phyloP scores from a whole-genome alignment of 2,888 invertebrate species.

The Ormyrus thymus region DNA sequence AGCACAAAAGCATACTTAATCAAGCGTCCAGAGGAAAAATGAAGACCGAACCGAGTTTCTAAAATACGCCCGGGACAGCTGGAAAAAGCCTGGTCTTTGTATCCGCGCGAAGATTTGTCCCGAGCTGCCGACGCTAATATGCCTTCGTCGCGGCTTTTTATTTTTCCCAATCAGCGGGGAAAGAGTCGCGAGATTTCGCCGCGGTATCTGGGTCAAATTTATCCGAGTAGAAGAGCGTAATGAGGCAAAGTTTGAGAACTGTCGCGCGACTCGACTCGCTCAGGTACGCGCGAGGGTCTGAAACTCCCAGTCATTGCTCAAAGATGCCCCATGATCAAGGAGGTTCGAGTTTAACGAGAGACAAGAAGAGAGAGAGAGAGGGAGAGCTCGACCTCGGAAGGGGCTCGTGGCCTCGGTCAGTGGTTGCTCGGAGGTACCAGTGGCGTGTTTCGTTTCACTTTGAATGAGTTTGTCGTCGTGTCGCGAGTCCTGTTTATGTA shows the following conservation, averaged over 20 bases:
- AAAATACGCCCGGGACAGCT: no score
- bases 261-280: conserved; percentile 22
- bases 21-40: no score
- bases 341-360: conserved; percentile 1
- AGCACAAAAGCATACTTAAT: no score
- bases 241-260: conserved; percentile 36
- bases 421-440: not conserved
- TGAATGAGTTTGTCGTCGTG: conserved; percentile 20
- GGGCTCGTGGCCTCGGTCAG: not conserved
- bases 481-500: no score
- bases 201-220: conserved; percentile 48
- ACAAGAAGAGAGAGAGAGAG: not conserved
- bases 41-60: no score
- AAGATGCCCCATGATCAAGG: conserved; percentile 27
- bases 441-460: not conserved
- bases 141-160: not conserved
- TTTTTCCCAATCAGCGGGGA: conserved; percentile 25
- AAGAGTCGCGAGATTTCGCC: not conserved
- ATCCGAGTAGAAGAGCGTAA: conserved; percentile 45
- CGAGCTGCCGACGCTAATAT: not conserved
- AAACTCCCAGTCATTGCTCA: conserved; percentile 5
- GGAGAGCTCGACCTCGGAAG: conserved; percentile 11
- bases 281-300: not conserved
- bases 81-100: no score
- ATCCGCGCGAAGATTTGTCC: no score